Percentiles rank a stretch among this genome's conserved stretches.
These are phyloP conservation scores for human (Homo sapiens) DNA, from an alignment of 2,113 vertebrate genomes.

Conservation along the genomic window DNA sequence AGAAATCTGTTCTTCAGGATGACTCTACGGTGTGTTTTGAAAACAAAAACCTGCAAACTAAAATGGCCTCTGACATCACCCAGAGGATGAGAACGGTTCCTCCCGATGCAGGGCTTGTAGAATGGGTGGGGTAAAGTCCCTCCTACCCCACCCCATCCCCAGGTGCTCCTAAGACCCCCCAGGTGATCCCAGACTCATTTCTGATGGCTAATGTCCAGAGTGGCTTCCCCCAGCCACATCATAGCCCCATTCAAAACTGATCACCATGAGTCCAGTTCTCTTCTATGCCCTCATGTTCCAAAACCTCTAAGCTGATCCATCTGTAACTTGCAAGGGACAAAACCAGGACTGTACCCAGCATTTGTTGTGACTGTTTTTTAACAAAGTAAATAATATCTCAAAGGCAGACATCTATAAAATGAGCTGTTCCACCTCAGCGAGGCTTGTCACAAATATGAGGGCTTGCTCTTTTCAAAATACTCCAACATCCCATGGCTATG, in stretches of 20 bases:
- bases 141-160: background rate
- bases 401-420: slow-evolving; percentile 79
- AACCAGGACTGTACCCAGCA: background rate
- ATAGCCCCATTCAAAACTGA: accelerated
- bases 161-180: background rate
- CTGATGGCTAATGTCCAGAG: accelerated
- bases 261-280: accelerated
- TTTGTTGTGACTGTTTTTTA: background rate
- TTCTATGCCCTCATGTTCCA: background rate
- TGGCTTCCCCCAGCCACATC: background rate
- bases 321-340: slow-evolving; percentile 12
- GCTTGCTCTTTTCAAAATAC: slow-evolving; percentile 67
- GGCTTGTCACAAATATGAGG: slow-evolving; percentile 54
- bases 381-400: slow-evolving; percentile 76
- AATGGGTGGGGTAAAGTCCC: accelerated
- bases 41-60: slow-evolving; percentile 17
- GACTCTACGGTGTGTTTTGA: background rate
- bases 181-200: background rate
- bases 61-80: background rate
- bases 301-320: background rate
- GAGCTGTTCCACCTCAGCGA: slow-evolving; percentile 69
- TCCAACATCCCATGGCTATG: background rate
- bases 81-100: accelerated
- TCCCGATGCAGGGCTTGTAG: accelerated
- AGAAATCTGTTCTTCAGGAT: slow-evolving; percentile 44